These are phyloP conservation scores for Odocoileus virginianus DNA, from an alignment of 2,113 vertebrate genomes.

Conservation along the genomic window DNA sequence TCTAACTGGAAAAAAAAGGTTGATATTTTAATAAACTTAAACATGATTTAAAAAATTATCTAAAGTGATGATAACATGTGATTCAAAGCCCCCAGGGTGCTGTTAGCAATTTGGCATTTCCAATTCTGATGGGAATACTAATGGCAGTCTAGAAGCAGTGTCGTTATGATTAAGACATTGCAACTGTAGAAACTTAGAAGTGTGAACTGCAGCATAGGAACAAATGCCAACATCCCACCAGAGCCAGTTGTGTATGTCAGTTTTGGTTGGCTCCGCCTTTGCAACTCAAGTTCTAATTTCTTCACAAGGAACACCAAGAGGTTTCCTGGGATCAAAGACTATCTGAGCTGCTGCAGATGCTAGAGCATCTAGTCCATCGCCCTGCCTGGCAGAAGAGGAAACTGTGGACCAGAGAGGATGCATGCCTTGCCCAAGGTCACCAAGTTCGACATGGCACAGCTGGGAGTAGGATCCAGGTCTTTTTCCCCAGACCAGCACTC, in stretches of 20 bases:
- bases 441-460: not conserved
- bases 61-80: not conserved
- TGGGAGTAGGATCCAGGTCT: not conserved
- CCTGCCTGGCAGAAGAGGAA: not conserved
- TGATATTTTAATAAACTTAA: constrained; percentile 41
- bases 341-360: not conserved
- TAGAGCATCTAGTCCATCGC: not conserved
- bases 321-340: not conserved
- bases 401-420: not conserved
- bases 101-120: constrained; percentile 45
- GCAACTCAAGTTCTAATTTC: not conserved
- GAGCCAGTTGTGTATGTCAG: not conserved
- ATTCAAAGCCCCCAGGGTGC: not conserved
- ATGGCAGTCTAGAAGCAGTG: not conserved
- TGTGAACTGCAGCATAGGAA: constrained; percentile 5
- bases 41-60: not conserved
- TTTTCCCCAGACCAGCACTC: not conserved
- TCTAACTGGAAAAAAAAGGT: not conserved
- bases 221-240: not conserved
- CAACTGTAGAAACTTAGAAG: not conserved
- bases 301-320: not conserved
- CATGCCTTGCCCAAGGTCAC: not conserved
- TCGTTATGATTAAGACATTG: not conserved
- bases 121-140: not conserved
- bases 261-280: not conserved